phyloP scores from a whole-genome alignment of 2,797 vertebrate genomes.

The Nasua narica region DNA sequence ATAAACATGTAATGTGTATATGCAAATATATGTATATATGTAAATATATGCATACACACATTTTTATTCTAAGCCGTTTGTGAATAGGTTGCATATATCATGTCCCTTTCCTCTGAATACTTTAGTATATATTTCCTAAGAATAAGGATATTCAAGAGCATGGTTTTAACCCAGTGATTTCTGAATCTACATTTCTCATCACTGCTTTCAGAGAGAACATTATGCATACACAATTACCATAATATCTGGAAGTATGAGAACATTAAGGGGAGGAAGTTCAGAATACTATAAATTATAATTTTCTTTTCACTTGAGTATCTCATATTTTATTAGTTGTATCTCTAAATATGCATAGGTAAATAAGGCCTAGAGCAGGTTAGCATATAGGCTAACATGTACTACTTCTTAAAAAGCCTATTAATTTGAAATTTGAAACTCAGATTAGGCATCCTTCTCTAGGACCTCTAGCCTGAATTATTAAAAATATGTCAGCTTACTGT shows the following conservation, averaged over 20 bases:
- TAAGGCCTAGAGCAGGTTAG: neutral
- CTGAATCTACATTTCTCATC: neutral
- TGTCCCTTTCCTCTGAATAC: neutral
- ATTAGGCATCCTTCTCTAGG: neutral
- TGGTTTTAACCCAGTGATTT: constrained; percentile 19
- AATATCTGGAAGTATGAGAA: neutral
- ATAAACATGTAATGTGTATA: neutral
- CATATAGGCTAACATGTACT: neutral
- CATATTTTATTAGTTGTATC: neutral
- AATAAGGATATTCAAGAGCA: neutral
- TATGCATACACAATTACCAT: neutral
- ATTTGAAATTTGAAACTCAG: constrained; percentile 46
- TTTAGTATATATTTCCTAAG: neutral
- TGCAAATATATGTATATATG: neutral
- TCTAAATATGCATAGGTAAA: neutral
- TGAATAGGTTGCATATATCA: neutral
- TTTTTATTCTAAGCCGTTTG: neutral
- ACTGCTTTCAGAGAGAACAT: neutral
- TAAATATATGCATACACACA: neutral
- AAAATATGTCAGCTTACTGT: neutral
- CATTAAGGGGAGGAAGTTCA: neutral
- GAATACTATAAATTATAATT: neutral
- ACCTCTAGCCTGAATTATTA: neutral
- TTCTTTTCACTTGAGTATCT: neutral
- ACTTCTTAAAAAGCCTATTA: neutral